A percentile compares a stretch with the other conserved stretches of the same genome.
phyloP scores from a whole-genome alignment of 2,113 vertebrate species.

The Xenopus laevis region DNA sequence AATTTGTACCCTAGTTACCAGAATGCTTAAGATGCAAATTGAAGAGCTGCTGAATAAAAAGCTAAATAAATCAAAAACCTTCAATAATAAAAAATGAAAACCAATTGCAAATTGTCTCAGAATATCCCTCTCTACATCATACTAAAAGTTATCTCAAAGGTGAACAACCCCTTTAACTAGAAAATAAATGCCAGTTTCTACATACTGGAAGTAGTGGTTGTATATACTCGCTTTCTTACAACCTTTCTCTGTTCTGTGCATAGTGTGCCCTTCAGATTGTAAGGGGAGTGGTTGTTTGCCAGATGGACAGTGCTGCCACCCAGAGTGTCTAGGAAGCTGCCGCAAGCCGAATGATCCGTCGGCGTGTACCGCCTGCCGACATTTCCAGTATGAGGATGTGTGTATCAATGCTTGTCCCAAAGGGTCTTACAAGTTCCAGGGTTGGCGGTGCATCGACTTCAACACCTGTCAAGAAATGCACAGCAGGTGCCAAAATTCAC shows the following conservation, averaged over 20 bases:
- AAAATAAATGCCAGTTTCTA: too few species aligned
- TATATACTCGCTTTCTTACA: too few species aligned
- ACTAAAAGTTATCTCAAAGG: too few species aligned
- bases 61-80: too few species aligned
- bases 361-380: conserved; percentile 82
- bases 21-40: too few species aligned
- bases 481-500: conserved; percentile 72
- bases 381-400: conserved; percentile 73
- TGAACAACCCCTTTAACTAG: too few species aligned
- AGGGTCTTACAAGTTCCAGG: conserved; percentile 78
- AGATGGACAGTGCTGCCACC: conserved; percentile 81
- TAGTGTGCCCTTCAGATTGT: conserved; percentile 84
- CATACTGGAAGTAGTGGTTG: too few species aligned
- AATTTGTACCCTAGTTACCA: too few species aligned
- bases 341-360: conserved; percentile 64
- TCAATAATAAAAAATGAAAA: too few species aligned
- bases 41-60: too few species aligned
- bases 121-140: too few species aligned
- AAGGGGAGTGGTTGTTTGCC: conserved; percentile 79
- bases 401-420: conserved; percentile 81
- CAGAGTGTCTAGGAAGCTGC: conserved; percentile 88
- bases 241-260: not conserved
- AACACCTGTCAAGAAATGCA: conserved; percentile 87
- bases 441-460: conserved; percentile 91
- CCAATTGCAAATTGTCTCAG: too few species aligned